Evolutionary conservation across 2,888 invertebrate species (phyloP).

Genomic region (Epicampocera succincta): DNA sequence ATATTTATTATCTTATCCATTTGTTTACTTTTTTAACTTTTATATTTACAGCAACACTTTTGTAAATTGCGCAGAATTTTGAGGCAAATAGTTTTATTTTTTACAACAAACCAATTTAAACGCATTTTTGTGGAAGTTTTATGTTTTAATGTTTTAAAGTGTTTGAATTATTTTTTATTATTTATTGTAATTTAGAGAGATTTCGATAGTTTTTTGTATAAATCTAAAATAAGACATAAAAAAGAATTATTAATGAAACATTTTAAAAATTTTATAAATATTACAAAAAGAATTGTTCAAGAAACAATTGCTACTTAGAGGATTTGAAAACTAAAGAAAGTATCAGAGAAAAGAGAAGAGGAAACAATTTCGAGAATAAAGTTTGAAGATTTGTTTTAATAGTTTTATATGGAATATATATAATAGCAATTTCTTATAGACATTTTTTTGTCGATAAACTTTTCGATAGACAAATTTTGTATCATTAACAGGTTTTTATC

Average conservation of each 20-base stretch:
- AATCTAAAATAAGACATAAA: slow-evolving; percentile 42
- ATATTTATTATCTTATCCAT: slow-evolving; percentile 12
- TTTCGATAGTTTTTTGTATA: slow-evolving; percentile 23
- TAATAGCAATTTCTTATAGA: too few species aligned
- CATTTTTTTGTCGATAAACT: too few species aligned
- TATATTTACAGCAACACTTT: slow-evolving; percentile 73
- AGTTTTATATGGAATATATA: too few species aligned
- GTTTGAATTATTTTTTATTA: not conserved
- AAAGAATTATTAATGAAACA: not conserved
- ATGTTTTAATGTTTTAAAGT: slow-evolving; percentile 4
- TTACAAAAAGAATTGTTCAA: not conserved
- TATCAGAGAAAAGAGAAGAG: too few species aligned
- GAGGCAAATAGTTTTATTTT: slow-evolving; percentile 70
- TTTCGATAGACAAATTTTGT: too few species aligned
- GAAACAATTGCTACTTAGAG: too few species aligned
- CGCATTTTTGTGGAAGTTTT: slow-evolving; percentile 53
- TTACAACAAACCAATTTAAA: slow-evolving; percentile 49
- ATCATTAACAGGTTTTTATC: too few species aligned
- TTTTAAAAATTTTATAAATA: slow-evolving; percentile 2
- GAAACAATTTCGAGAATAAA: too few species aligned
- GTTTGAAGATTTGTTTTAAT: too few species aligned
- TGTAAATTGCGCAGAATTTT: slow-evolving; percentile 72
- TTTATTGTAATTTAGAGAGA: not conserved
- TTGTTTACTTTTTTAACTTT: slow-evolving; percentile 71
- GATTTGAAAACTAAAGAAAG: too few species aligned